These are phyloP conservation scores for Pomacea canaliculata DNA, from an alignment of 2,888 invertebrate genomes.

Conservation along the genomic window DNA sequence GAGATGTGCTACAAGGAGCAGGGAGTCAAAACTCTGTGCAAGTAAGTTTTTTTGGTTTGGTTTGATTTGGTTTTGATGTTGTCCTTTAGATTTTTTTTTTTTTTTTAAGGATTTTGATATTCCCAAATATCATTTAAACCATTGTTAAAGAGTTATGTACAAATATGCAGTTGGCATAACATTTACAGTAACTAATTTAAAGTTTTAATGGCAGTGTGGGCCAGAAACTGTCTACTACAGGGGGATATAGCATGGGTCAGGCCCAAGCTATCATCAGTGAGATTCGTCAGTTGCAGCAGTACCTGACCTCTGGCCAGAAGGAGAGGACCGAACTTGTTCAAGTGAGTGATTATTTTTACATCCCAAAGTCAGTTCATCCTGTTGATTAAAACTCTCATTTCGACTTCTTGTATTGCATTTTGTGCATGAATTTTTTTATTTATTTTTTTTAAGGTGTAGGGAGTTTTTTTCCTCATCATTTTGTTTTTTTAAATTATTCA, in stretches of 20 bases:
- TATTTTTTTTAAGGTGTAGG: too few relatives aligned
- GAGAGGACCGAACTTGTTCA: slow-evolving; percentile 95
- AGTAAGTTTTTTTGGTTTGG: slow-evolving; percentile 76
- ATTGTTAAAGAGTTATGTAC: too few relatives aligned
- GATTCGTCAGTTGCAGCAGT: slow-evolving; percentile 91
- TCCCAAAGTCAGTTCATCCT: too few relatives aligned
- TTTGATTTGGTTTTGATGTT: not conserved
- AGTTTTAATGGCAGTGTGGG: slow-evolving; percentile 79
- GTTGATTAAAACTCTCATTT: too few relatives aligned
- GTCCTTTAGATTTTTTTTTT: too few relatives aligned
- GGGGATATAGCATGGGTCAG: slow-evolving; percentile 91
- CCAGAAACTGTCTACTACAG: slow-evolving; percentile 86
- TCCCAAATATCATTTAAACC: too few relatives aligned
- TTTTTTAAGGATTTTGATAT: too few relatives aligned
- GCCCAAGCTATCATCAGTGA: slow-evolving; percentile 97
- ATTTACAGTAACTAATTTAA: not conserved
- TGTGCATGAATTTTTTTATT: too few relatives aligned
- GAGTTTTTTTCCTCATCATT: too few relatives aligned
- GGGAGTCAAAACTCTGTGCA: slow-evolving; percentile 91
- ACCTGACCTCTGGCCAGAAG: slow-evolving; percentile 89
- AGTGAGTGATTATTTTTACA: slow-evolving; percentile 46
- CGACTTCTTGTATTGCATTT: too few relatives aligned
- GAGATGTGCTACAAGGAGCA: slow-evolving; percentile 92
- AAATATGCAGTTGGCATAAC: not conserved
- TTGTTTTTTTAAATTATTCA: too few relatives aligned